Evolutionary conservation across 2,113 vertebrate species (phyloP), one percentile per base, ranked within the genome.

Genomic region (Petrocephalus microphthalmus): DNA sequence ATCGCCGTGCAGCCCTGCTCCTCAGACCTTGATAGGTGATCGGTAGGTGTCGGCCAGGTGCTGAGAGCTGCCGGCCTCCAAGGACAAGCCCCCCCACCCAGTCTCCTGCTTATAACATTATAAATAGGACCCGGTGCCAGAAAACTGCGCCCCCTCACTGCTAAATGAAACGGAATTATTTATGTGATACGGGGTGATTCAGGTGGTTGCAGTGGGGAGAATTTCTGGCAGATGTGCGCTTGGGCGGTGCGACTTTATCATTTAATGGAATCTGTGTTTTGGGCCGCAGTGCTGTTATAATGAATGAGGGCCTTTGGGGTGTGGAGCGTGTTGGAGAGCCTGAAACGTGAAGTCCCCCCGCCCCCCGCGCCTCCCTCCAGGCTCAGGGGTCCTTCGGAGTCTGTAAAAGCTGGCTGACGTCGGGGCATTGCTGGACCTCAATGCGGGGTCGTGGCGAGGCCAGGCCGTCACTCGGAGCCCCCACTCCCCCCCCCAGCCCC

Each of bases 381-480:
- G 33, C 45, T 17, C 3, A 33, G 57, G 82, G 49, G 91, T 93
- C 90, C 89, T 92, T 90, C 90, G 88, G 88, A 89, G 91, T 90
- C 92, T 86, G 92, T 88, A 84, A 89, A 90, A 88, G 81, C 88
- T 93, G 91, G 91, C 91, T 87, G 74, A 86, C 13, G 29, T 54
- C 93, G 89, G 89, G 90, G 92, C 88, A 86, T 92, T 90, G 90
- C 64, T 91, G 56, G 87, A 92, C 93, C 91, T 92, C 90, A 91
- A 94, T 94, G 93, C 84, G 49, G 92, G 93, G 91, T 95, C 93
- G 92, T 90, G 88, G 5, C 1, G 90, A 89, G 93, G 93, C 90
- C 90, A 95, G 89, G 89, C 92, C 92, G 93, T 91, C 89, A 92
- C 91, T 95, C 94, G 92, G 86, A 90, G 91, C 91, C 93, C 91